Percentiles rank a stretch among this genome's conserved stretches.
Evolutionary conservation across 2,113 vertebrate genomes (phyloP).

Genomic region (Petroica traversi): DNA sequence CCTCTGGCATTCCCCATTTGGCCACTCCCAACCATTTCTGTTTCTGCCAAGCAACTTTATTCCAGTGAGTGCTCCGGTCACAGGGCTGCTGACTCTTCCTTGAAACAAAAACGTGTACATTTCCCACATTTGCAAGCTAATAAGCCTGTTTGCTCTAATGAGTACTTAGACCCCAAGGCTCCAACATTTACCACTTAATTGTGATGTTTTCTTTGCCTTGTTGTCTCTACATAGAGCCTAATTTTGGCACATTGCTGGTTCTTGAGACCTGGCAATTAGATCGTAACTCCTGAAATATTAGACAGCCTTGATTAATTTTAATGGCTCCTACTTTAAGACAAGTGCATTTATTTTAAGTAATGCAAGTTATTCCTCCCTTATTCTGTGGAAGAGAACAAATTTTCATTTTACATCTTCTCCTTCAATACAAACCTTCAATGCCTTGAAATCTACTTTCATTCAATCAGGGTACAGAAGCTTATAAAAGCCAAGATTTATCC

Average conservation of each 20-base stretch:
- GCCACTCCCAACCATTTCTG: neutral
- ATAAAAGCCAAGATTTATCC: neutral
- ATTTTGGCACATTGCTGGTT: neutral
- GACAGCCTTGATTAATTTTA: neutral
- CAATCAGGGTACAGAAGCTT: neutral
- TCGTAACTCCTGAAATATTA: neutral
- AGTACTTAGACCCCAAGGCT: neutral
- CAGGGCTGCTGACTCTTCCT: neutral
- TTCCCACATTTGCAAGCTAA: neutral
- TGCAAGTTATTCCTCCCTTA: neutral
- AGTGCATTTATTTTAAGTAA: neutral
- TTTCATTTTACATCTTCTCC: neutral
- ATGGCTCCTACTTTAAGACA: neutral
- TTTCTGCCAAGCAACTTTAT: neutral
- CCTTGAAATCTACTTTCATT: neutral
- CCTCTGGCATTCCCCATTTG: fast-evolving
- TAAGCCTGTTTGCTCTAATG: neutral
- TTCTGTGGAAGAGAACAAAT: neutral
- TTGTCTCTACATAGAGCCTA: neutral
- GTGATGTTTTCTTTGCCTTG: neutral
- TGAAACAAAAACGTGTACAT: neutral
- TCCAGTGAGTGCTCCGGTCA: neutral
- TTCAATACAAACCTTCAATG: neutral
- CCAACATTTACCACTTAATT: neutral
- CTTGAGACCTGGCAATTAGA: neutral